Conservation (phyloP, 2,797 vertebrate species). For the Hydrocynus forskahlii region DNA sequence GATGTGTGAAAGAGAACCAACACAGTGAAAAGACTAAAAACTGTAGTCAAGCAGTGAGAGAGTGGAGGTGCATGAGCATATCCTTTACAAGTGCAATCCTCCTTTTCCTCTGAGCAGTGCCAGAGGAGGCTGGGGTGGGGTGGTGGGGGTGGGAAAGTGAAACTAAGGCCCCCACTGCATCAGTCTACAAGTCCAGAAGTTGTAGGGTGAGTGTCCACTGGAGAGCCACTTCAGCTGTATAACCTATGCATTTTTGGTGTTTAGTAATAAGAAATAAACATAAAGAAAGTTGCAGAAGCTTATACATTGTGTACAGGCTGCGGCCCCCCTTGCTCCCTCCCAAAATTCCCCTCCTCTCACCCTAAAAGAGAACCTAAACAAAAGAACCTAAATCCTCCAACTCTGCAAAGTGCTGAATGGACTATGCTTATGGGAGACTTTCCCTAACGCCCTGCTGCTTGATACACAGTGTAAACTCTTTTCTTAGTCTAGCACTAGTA, state of each 20-base stretch:
- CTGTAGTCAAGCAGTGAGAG: slow-evolving; percentile 23
- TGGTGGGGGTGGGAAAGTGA: slow-evolving; percentile 5
- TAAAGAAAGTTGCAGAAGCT: slow-evolving; percentile 77
- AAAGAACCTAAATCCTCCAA: slow-evolving; percentile 27
- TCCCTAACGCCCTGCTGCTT: slow-evolving; percentile 1
- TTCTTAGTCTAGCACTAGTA: slow-evolving; percentile 8
- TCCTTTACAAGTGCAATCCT: slow-evolving; percentile 9
- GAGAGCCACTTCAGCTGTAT: slow-evolving; percentile 73
- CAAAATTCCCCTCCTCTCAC: background rate
- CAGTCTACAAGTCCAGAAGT: slow-evolving; percentile 20
- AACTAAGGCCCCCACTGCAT: slow-evolving; percentile 16
- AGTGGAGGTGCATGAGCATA: slow-evolving; percentile 14
- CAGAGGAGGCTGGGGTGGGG: slow-evolving; percentile 20
- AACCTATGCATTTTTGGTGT: slow-evolving; percentile 63
- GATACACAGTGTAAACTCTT: slow-evolving; percentile 24
- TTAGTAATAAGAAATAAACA: slow-evolving; percentile 73
- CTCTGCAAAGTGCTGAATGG: slow-evolving; percentile 47
- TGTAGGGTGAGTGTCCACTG: slow-evolving; percentile 67
- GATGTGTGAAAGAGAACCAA: slow-evolving; percentile 30
- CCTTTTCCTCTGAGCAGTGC: background rate
- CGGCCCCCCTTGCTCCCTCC: slow-evolving; percentile 62
- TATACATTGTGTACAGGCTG: slow-evolving; percentile 74
- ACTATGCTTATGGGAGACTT: slow-evolving; percentile 28
- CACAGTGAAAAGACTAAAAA: slow-evolving; percentile 38
- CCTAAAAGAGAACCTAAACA: slow-evolving; percentile 43